Conservation (phyloP, 2,797 vertebrate species). For the Emys orbicularis region DNA sequence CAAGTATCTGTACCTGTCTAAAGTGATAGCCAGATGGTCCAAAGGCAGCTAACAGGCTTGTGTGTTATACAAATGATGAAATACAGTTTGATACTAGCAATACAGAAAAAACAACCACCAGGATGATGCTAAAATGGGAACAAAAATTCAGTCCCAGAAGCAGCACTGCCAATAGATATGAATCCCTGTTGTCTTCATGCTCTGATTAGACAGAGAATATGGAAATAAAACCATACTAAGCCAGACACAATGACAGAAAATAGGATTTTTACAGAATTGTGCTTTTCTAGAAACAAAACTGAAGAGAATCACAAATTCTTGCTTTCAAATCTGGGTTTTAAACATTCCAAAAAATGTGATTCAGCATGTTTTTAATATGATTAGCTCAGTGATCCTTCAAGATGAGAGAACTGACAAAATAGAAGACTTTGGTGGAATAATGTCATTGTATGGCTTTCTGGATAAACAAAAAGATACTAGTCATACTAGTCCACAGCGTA, state of each 20-base stretch:
- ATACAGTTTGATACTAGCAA: background rate
- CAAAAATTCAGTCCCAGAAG: background rate
- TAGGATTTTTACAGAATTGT: background rate
- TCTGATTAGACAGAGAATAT: constrained; percentile 22
- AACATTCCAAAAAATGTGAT: background rate
- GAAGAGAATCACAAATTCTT: background rate
- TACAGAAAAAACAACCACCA: background rate
- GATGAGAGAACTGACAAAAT: constrained; percentile 30
- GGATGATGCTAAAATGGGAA: background rate
- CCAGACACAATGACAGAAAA: background rate
- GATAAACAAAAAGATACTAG: background rate
- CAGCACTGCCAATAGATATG: background rate
- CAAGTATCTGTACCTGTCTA: background rate
- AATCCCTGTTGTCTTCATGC: background rate
- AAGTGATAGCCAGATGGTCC: rapidly evolving
- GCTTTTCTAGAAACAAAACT: background rate
- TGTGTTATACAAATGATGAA: background rate
- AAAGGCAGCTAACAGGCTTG: background rate
- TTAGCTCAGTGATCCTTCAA: no score
- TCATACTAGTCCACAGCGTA: background rate
- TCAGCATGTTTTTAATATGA: background rate
- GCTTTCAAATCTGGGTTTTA: background rate
- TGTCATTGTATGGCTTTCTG: background rate
- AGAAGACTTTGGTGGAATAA: background rate
- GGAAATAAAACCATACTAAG: background rate